Percentiles rank a stretch among this genome's conserved stretches.
phyloP scores from a whole-genome alignment of 2,797 vertebrate species.

The Loriculus beryllinus region DNA sequence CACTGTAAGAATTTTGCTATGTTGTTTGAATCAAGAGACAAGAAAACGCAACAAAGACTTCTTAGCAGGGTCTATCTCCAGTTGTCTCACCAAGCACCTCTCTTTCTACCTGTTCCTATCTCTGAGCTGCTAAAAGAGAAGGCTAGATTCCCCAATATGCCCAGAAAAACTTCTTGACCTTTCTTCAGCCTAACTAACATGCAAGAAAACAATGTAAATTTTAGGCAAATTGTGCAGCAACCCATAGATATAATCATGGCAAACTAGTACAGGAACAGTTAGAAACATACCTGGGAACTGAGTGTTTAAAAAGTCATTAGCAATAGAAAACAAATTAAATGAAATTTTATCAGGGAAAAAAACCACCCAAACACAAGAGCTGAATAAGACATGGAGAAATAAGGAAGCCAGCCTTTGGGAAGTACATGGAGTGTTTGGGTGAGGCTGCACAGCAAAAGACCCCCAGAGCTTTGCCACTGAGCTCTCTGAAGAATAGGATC shows the following conservation, averaged over 20 bases:
- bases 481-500: not conserved
- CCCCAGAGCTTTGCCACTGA: not conserved
- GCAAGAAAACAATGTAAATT: not conserved
- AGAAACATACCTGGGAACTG: not conserved
- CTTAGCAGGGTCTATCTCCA: rapidly evolving
- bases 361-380: not conserved
- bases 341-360: not conserved
- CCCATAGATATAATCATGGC: not conserved
- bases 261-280: not conserved
- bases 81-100: not conserved
- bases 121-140: not conserved
- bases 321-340: not conserved
- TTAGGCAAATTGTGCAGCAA: not conserved
- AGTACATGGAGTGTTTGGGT: not conserved
- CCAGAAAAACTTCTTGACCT: not conserved
- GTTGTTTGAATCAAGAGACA: not conserved
- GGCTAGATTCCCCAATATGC: not conserved
- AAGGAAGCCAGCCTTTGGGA: not conserved
- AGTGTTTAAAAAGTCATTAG: not conserved
- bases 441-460: not conserved
- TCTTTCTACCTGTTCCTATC: not conserved
- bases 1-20: not conserved
- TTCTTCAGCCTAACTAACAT: not conserved
- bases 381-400: not conserved
- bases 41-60: not conserved